Percentiles rank a stretch among this genome's conserved stretches.
phyloP scores from a whole-genome alignment of 2,797 vertebrate genomes.

The Chloroceryle inda region DNA sequence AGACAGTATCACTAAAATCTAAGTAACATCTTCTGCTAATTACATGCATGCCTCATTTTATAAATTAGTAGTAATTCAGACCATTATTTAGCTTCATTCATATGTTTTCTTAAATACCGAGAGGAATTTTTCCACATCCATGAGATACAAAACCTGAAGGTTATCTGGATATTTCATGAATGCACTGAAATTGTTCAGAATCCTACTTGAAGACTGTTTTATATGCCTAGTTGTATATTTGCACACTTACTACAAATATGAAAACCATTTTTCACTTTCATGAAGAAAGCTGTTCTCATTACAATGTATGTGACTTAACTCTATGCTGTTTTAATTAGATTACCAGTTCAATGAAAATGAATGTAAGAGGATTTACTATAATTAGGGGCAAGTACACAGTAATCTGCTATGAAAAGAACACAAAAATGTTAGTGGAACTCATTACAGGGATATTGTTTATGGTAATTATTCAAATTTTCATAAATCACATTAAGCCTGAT shows the following conservation, averaged over 20 bases:
- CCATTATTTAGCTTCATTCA: not conserved
- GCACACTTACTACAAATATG: not conserved
- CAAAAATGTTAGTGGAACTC: not conserved
- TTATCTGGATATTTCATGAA: not conserved
- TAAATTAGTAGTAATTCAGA: not conserved
- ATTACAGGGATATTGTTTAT: conserved; percentile 30
- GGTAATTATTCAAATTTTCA: not conserved
- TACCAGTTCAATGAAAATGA: conserved; percentile 56
- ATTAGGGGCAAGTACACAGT: conserved; percentile 55
- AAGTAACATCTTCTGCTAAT: not conserved
- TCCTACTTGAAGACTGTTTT: not conserved
- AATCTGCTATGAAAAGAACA: conserved; percentile 42
- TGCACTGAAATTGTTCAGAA: not conserved
- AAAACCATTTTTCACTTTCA: not conserved
- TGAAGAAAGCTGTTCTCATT: not conserved
- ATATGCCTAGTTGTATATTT: not conserved
- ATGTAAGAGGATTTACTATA: conserved; percentile 71
- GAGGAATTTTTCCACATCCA: not conserved
- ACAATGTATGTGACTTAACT: not conserved
- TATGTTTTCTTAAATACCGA: not conserved
- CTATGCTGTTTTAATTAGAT: conserved; percentile 62
- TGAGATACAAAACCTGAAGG: not conserved
- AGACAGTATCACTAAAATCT: not conserved
- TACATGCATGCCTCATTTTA: not conserved
- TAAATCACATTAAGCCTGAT: not conserved